Base-by-base conservation (phyloP, 2,113 vertebrate species). In the Eleginops maclovinus region DNA sequence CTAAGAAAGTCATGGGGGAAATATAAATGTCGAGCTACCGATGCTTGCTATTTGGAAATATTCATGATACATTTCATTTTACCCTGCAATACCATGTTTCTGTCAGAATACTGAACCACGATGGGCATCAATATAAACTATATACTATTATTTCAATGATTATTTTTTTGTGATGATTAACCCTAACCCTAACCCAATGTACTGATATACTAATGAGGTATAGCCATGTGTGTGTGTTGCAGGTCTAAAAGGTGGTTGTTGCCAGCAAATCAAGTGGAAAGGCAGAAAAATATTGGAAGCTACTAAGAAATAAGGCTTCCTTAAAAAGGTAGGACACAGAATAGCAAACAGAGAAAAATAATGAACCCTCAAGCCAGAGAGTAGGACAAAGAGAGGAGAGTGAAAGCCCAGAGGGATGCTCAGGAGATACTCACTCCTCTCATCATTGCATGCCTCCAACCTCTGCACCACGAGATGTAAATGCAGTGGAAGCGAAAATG, bases 371-470 rank as follows among this genome's bases (percentile, higher is more conserved):
- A 9, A 76, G 62, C 22, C 49, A 59, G 43, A 8, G 49, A 84
- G 31, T 73, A 61, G 71, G 75, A 67, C 72, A 79, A 36, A 67
- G 64, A 83, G 22, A 70, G n/a, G 51, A 17, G 63, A 82, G 40
- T 15, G 19, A 70, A 66, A 26, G 17, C 60, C 53, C 54, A 11
- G 41, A 63, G 56, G 66, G 43, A 68, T 16, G 31, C 51, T 73
- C 50, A 73, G 36, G 22, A 81, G 70, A 82, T 54, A 49, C 59
- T 63, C 41, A 43, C 44, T 75, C 28, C 56, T 75, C 47, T 81
- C 64, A 71, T 81, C 64, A 65, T 49, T 51, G 50, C 14, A 65
- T 43, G 47, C 3, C 6, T 64, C 71, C 54, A 82, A 77, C 65
- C 31, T 77, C 72, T 70, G 67, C 62, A 66, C 36, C n/a, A 15